These are phyloP conservation scores for Pangasius sanitwongsei DNA, from an alignment of 2,797 vertebrate genomes.

Conservation along the genomic window DNA sequence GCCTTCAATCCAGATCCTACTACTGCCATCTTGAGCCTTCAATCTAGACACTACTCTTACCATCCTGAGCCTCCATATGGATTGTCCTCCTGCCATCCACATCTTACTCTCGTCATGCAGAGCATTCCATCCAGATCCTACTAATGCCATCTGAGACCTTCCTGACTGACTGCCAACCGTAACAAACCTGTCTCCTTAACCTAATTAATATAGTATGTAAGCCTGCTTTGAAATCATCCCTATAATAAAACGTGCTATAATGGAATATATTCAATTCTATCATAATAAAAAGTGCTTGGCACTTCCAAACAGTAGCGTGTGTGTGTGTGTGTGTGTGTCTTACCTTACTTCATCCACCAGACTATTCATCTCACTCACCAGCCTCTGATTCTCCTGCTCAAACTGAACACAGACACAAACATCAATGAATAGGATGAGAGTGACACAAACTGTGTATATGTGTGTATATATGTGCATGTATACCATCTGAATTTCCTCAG, in stretches of 20 bases:
- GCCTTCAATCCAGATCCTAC: background rate
- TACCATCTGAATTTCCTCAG: slow-evolving; percentile 98
- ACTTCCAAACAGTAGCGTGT: background rate
- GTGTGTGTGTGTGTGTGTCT: slow-evolving; percentile 12
- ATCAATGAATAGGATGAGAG: background rate
- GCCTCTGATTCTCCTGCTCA: slow-evolving; percentile 94
- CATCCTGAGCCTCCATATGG: background rate
- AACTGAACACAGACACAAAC: slow-evolving; percentile 77
- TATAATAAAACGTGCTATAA: background rate
- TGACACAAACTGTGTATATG: background rate
- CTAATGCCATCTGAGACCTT: background rate
- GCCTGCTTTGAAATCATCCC: background rate
- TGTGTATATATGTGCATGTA: background rate
- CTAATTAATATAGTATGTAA: too few species aligned
- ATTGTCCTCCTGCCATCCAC: too few species aligned
- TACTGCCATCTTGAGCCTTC: too few species aligned
- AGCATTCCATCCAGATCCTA: background rate
- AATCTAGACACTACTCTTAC: background rate
- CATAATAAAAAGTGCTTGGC: background rate
- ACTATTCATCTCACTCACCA: slow-evolving; percentile 95
- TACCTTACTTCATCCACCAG: slow-evolving; percentile 97
- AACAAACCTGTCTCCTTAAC: background rate
- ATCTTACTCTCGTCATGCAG: too few species aligned
- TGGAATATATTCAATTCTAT: background rate
- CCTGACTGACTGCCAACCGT: background rate